Base-by-base conservation (phyloP, 2,888 invertebrate genomes). In the Pheosia gnoma region DNA sequence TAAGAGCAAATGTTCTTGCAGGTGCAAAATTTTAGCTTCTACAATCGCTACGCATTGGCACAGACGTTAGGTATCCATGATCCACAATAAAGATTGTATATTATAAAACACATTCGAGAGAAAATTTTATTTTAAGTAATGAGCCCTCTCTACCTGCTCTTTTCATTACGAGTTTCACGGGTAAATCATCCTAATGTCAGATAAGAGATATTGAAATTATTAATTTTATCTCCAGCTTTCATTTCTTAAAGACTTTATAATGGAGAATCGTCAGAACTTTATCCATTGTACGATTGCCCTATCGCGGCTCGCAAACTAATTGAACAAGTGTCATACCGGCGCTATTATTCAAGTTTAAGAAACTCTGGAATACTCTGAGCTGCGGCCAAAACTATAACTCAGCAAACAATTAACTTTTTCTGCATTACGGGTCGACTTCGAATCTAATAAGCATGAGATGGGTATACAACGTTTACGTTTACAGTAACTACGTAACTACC, bases 181-280 rank as follows among this genome's bases (percentile, higher is more conserved):
- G 70, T 74, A 79, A 80, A 77, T 80, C 77, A 79, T 66, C 63
- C 69, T 71, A 80, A 78, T 76, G 79, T 80, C 79, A 75, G 81
- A 80, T 81, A 81, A 74, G 76, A 82, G 80, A 82, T 83, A 85
- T 84, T 82, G 82, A 86, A 87, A 84, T 83, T 81, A 25, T 25
- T 76, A 83, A 85, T 86, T 81, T 85, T 83, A 86, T 87, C 82
- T 81, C 65, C 59, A 67, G 71, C 73, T 79, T 67, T 64, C 71
- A 63, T 72, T 78, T 72, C 80, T 78, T 79, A 80, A 85, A 82
- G 80, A 85, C 81, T 84, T 86, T 84, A 81, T 84, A 85, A 87
- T 85, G 80, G 83, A 56, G 68, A 67, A 61, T 67, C 65, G 72
- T 76, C 66, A 71, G 72, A 83, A 86, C 78, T 85, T 84, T 77